A percentile compares a stretch with the other conserved stretches of the same genome.
phyloP scores from a whole-genome alignment of 2,113 vertebrate genomes.

The Varanus salvator region DNA sequence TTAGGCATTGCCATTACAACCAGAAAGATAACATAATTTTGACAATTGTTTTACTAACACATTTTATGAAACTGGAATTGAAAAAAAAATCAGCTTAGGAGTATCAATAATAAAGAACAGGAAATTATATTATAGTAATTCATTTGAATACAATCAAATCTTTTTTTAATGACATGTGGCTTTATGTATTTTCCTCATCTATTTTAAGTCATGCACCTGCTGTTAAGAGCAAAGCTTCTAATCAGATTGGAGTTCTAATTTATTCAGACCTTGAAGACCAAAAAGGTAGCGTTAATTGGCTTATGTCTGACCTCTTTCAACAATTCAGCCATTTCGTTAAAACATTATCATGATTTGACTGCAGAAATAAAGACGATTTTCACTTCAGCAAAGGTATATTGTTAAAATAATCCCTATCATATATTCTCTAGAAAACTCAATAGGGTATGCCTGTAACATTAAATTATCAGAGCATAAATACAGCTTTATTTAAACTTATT shows the following conservation, averaged over 20 bases:
- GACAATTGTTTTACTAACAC: constrained; percentile 21
- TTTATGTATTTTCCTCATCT: constrained; percentile 62
- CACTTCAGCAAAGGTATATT: constrained; percentile 58
- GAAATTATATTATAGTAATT: constrained; percentile 68
- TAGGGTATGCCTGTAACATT: constrained; percentile 29
- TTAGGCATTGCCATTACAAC: constrained; percentile 36
- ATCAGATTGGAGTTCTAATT: constrained; percentile 67
- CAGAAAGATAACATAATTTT: constrained; percentile 35
- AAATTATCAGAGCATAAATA: constrained; percentile 42
- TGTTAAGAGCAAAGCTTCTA: constrained; percentile 60
- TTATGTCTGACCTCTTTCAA: constrained; percentile 71
- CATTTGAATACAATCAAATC: constrained; percentile 50
- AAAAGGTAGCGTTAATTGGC: constrained; percentile 68
- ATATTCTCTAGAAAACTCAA: constrained; percentile 55
- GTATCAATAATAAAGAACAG: constrained; percentile 48
- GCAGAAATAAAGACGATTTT: constrained; percentile 49
- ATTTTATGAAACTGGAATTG: constrained; percentile 38
- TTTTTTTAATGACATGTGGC: constrained; percentile 49
- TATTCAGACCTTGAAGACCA: constrained; percentile 70
- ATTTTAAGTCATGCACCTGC: constrained; percentile 56
- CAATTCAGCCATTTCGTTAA: constrained; percentile 65
- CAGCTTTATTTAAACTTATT: not conserved
- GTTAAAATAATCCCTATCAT: constrained; percentile 64
- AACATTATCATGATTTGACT: constrained; percentile 67
- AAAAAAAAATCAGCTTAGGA: constrained; percentile 31